Evolutionary conservation across 2,113 vertebrate species (phyloP).

Genomic region (Dromas ardeola): DNA sequence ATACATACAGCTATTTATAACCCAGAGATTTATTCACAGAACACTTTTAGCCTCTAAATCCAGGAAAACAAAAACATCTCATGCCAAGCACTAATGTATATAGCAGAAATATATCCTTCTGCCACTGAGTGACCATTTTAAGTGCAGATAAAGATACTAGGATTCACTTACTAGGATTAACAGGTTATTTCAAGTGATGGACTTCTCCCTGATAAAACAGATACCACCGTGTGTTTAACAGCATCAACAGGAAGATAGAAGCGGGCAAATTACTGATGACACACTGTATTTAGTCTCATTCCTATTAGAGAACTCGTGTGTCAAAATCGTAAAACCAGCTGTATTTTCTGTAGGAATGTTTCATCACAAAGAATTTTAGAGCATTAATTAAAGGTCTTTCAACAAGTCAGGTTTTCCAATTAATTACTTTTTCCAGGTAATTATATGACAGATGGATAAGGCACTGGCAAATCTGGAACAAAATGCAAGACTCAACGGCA

Average conservation of each 20-base stretch:
- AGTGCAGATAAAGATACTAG: neutral
- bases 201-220: neutral
- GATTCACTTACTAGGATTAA: slow-evolving; percentile 33
- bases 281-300: neutral
- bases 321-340: neutral
- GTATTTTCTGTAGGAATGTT: neutral
- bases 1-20: slow-evolving; percentile 13
- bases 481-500: neutral
- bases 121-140: neutral
- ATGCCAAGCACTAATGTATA: neutral
- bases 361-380: slow-evolving; percentile 15
- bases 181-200: slow-evolving; percentile 27
- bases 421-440: slow-evolving; percentile 48
- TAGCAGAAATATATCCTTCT: neutral
- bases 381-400: slow-evolving; percentile 25
- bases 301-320: neutral
- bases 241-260: neutral
- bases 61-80: neutral
- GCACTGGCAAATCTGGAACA: neutral
- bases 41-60: neutral
- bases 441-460: neutral
- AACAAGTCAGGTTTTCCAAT: slow-evolving; percentile 30
- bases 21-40: neutral
- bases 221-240: neutral
- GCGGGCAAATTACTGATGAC: neutral